Percentiles rank a stretch among this genome's conserved stretches.
Evolutionary conservation across 2,888 invertebrate genomes (phyloP).

Genomic region (Caenorhabditis becei): DNA sequence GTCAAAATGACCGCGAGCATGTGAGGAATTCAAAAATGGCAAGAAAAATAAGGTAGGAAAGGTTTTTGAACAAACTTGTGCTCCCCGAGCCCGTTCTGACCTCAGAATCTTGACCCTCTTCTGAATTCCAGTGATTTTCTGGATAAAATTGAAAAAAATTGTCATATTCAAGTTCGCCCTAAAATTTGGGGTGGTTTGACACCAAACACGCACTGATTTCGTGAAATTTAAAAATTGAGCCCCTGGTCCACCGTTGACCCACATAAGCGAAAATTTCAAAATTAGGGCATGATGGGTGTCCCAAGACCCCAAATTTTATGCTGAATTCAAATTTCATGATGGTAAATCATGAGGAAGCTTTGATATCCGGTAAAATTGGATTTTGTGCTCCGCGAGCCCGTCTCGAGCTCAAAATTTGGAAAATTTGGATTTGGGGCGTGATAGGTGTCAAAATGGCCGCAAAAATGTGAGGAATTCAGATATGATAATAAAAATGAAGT

Average conservation of each 20-base stretch:
- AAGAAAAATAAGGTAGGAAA: neutral
- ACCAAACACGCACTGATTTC: too few relatives aligned
- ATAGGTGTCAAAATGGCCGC: neutral
- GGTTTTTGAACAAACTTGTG: neutral
- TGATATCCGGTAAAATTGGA: neutral
- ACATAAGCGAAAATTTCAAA: neutral
- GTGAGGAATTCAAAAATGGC: neutral
- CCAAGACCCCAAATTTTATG: too few relatives aligned
- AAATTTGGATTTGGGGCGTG: neutral
- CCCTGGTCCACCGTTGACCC: neutral
- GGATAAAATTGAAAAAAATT: too few relatives aligned
- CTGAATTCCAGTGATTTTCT: too few relatives aligned
- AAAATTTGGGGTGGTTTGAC: too few relatives aligned
- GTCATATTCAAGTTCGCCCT: too few relatives aligned
- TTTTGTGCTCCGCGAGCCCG: conserved; percentile 2
- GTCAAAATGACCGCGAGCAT: neutral
- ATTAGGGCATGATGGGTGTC: neutral
- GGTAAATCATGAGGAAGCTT: neutral
- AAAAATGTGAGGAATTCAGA: too few relatives aligned
- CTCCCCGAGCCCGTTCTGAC: too few relatives aligned
- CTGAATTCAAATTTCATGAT: too few relatives aligned
- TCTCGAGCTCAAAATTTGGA: neutral
- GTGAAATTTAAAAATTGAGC: neutral
- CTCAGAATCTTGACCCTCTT: too few relatives aligned
- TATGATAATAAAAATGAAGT: too few relatives aligned